Conservation (phyloP, 23 tunicate genomes). For the Ascidia mentula region DNA sequence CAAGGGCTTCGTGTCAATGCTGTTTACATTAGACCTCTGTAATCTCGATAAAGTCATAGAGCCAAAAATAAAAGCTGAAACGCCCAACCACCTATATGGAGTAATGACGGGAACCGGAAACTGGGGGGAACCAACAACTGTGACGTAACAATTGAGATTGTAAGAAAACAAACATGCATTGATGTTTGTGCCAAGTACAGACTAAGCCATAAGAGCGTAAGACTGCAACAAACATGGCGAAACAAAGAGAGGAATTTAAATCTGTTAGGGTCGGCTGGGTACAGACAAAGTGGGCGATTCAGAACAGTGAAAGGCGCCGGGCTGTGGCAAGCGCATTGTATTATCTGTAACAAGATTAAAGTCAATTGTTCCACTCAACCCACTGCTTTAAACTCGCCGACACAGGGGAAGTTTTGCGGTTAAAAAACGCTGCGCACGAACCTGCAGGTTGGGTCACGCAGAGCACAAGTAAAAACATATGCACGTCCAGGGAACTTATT, state of each 20-base stretch:
- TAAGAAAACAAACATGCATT: background rate
- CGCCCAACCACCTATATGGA: no score
- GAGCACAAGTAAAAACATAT: no score
- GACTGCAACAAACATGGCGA: slow-evolving; percentile 8
- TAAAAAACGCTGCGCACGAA: no score
- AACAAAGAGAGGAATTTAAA: background rate
- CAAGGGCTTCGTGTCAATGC: background rate
- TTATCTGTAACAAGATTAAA: slow-evolving; percentile 5
- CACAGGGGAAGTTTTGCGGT: no score
- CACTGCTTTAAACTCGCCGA: background rate
- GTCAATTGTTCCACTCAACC: background rate
- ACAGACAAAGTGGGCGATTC: background rate
- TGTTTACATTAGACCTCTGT: background rate
- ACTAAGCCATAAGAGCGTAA: background rate
- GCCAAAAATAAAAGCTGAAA: background rate
- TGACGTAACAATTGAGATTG: background rate
- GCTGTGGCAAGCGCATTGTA: background rate
- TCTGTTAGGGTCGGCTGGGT: background rate
- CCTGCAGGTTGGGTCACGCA: no score
- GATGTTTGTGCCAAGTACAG: background rate
- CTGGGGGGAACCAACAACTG: background rate
- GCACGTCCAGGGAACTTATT: no score
- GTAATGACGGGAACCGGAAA: background rate
- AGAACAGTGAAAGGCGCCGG: background rate
- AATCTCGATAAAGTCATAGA: background rate